A percentile compares a stretch with the other conserved stretches of the same genome.
phyloP scores from a whole-genome alignment of 2,888 invertebrate species.

The Agriopis leucophaearia region DNA sequence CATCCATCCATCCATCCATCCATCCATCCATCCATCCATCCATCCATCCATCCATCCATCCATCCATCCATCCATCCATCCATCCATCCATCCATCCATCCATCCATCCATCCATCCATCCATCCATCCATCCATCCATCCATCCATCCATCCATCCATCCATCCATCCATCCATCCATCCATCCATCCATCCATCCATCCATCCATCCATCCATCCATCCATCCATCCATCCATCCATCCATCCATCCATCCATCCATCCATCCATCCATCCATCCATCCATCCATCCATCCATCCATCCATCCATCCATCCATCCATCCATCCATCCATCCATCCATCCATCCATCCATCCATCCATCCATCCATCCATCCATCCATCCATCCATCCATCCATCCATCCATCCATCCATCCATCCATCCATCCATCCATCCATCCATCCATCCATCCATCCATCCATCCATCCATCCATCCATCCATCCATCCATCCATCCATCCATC shows the following conservation, averaged over 20 bases:
- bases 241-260: conserved; percentile 2
- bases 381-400: conserved; percentile 1
- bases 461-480: conserved; percentile 14
- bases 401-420: conserved; percentile 8
- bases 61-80: conserved; percentile 17
- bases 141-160: conserved; percentile 17
- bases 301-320: conserved; percentile 1
- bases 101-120: conserved; percentile 17
- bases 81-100: conserved; percentile 17
- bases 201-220: conserved; percentile 17
- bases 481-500: conserved; percentile 16
- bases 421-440: conserved; percentile 11
- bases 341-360: conserved; percentile 1
- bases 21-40: conserved; percentile 19
- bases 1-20: conserved; percentile 21
- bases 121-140: conserved; percentile 17
- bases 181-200: conserved; percentile 17
- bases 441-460: conserved; percentile 16
- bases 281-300: conserved; percentile 1
- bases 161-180: conserved; percentile 17
- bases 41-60: conserved; percentile 17
- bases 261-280: conserved; percentile 1
- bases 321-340: conserved; percentile 1
- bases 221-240: conserved; percentile 9
- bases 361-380: conserved; percentile 1